Evolutionary conservation across 2,113 vertebrate species (phyloP), one percentile per base, ranked within the genome.

Genomic region (Aix galericulata): DNA sequence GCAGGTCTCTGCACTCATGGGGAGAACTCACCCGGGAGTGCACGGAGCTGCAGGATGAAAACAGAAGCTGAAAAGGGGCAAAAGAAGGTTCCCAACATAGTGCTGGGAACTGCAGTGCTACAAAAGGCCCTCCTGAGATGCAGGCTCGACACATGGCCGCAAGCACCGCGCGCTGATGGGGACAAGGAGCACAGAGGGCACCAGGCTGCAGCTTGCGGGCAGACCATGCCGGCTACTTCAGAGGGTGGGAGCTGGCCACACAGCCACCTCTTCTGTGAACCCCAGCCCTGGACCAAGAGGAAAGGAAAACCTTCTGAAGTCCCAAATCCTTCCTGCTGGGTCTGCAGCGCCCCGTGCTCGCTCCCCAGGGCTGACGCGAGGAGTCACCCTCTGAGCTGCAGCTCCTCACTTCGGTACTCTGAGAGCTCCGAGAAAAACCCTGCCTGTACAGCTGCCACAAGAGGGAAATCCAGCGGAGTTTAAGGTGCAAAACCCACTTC

Each of bases 161-260:
- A 2, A 1, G 4, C 27, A 25, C 36, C 50, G 26, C 0, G 1
- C 0, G 1, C 17, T 40, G 2, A 5, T 1, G 17, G 34, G 29
- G 13, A 8, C 1, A 9, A 14, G 52, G 32, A 26, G 27, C 75
- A 59, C 38, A 52, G 52, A 46, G 44, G 67, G 36, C 20, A 55
- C 8, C 2, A 6, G 36, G 17, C 2, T 0, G 46, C 63, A 52
- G 14, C n/a, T 18, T 21, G 15, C 0, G 0, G 42, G 29, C 20
- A 31, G 29, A 36, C 17, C 56, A 13, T 21, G 62, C 31, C 78
- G n/a, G 71, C 29, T 32, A 3, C 44, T 34, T 59, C 46, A 48
- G 40, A 53, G 44, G 40, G 42, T 2, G 8, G 20, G 25, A 27
- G 23, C 15, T 8, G 55, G 38, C 31, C 40, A 56, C 2, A 3